These are phyloP conservation scores for Hirtodrosophila trivittata DNA, from an alignment of 2,888 invertebrate species.

Conservation along the genomic window DNA sequence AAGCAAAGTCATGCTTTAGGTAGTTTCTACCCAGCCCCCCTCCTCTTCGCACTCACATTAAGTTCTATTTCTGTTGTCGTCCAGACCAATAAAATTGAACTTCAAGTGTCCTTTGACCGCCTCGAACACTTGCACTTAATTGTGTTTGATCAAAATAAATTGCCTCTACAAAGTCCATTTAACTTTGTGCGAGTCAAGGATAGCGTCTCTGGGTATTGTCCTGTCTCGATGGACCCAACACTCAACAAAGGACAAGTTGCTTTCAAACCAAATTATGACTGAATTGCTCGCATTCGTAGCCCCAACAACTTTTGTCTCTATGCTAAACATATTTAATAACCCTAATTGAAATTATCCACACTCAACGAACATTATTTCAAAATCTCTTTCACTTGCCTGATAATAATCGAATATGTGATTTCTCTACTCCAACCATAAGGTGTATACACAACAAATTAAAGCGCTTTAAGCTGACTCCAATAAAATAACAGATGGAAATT, in stretches of 20 bases:
- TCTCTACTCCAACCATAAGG: too few species aligned
- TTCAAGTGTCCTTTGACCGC: conserved; percentile 59
- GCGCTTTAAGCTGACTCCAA: too few species aligned
- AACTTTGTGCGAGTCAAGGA: conserved; percentile 36
- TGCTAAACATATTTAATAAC: too few species aligned
- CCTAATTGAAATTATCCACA: too few species aligned
- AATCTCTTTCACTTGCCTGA: too few species aligned
- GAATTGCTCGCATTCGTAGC: too few species aligned
- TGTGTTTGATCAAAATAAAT: conserved; percentile 62
- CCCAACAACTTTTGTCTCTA: too few species aligned
- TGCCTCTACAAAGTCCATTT: conserved; percentile 54
- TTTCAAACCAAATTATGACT: conserved; percentile 1
- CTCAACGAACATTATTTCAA: too few species aligned
- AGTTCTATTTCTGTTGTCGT: neutral
- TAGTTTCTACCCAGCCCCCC: conserved; percentile 15
- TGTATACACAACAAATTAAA: too few species aligned
- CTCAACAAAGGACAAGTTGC: neutral
- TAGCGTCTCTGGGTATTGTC: neutral
- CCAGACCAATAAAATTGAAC: conserved; percentile 51
- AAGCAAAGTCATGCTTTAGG: conserved; percentile 54
- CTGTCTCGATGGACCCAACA: conserved; percentile 4
- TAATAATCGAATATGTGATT: too few species aligned
- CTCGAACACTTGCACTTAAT: conserved; percentile 57
- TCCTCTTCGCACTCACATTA: neutral
- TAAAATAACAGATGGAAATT: neutral